A percentile compares a stretch with the other conserved stretches of the same genome.
These are phyloP conservation scores for Limosa lapponica DNA, from an alignment of 2,797 vertebrate species.

Conservation along the genomic window DNA sequence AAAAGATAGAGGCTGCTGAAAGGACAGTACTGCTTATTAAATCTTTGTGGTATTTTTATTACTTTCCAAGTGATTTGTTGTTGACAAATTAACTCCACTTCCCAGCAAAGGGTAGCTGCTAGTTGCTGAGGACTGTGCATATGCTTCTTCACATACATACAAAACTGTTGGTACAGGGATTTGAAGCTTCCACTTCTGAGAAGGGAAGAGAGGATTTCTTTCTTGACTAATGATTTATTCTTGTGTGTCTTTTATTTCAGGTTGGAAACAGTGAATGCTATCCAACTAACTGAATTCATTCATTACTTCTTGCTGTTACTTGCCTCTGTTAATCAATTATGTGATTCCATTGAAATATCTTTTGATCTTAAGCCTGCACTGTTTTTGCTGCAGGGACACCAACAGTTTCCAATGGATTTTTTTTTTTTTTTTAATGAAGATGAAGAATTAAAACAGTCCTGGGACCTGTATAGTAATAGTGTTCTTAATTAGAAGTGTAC, in stretches of 20 bases:
- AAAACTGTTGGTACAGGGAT: not conserved
- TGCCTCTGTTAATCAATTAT: not conserved
- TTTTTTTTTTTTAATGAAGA: not conserved
- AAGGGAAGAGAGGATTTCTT: not conserved
- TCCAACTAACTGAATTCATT: not conserved
- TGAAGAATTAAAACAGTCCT: not conserved
- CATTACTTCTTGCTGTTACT: not conserved
- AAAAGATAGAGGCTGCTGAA: not conserved
- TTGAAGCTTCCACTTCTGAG: not conserved
- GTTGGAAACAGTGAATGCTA: not conserved
- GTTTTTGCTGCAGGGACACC: not conserved
- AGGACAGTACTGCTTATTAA: not conserved
- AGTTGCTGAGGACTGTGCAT: not conserved
- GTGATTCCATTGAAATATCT: not conserved
- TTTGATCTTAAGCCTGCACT: not conserved
- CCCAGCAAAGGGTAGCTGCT: not conserved
- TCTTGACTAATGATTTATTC: not conserved
- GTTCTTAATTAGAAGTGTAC: not conserved
- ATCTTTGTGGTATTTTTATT: not conserved
- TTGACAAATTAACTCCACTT: not conserved
- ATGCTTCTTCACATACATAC: not conserved
- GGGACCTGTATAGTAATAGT: not conserved
- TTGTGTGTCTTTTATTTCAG: not conserved
- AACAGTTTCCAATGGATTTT: not conserved
- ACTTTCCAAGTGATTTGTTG: not conserved